phyloP scores from a whole-genome alignment of 2,888 invertebrate genomes.

The Scelioninae gen. 1 region DNA sequence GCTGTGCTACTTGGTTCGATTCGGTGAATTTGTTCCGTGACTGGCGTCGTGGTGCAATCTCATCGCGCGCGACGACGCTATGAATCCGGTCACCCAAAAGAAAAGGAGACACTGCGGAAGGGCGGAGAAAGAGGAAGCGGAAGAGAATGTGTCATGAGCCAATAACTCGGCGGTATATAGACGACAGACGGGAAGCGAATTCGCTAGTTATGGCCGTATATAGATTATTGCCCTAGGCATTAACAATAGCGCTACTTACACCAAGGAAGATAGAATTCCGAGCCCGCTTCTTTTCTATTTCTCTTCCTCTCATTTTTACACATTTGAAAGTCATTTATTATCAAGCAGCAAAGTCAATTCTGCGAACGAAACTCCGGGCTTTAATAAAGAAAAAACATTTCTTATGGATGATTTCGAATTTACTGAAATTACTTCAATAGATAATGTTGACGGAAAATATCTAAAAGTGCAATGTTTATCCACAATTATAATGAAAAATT shows the following conservation, averaged over 20 bases:
- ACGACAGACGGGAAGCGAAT: constrained; percentile 70
- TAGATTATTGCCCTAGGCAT: constrained; percentile 72
- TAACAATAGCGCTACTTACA: constrained; percentile 68
- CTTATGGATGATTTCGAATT: too few relatives aligned
- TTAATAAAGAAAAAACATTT: too few relatives aligned
- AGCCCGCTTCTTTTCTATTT: constrained; percentile 16
- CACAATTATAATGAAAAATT: too few relatives aligned
- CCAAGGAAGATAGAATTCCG: constrained; percentile 29
- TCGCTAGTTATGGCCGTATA: constrained; percentile 72
- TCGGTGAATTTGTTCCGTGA: constrained; percentile 60
- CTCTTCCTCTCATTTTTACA: constrained; percentile 10
- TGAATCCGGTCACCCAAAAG: constrained; percentile 62
- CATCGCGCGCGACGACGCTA: constrained; percentile 69
- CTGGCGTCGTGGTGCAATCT: constrained; percentile 72
- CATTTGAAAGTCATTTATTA: constrained; percentile 16
- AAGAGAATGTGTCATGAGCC: constrained; percentile 66
- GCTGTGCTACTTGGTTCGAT: constrained; percentile 66
- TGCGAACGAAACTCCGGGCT: not conserved
- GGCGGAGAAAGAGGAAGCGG: constrained; percentile 56
- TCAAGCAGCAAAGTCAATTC: constrained; percentile 15
- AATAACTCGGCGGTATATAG: constrained; percentile 67
- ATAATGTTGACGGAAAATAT: too few relatives aligned
- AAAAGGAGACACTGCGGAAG: constrained; percentile 50
- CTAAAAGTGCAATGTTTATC: too few relatives aligned
- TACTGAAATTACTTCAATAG: too few relatives aligned